Percentiles rank a stretch among this genome's conserved stretches.
phyloP scores from a whole-genome alignment of 92 coral and sea anemone genomes.

The Anthopleura xanthogrammica region DNA sequence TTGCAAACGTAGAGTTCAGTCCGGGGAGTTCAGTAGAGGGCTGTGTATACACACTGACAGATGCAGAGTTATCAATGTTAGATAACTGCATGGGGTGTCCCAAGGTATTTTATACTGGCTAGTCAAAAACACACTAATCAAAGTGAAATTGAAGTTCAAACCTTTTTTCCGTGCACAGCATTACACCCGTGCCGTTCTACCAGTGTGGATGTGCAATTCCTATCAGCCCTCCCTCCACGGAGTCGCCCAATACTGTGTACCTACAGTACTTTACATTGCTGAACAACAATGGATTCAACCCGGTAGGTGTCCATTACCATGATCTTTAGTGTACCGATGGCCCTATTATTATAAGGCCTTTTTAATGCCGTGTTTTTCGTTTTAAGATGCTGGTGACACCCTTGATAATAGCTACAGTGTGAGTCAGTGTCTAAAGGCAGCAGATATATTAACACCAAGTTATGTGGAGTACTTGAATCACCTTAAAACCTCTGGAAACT shows the following conservation, averaged over 20 bases:
- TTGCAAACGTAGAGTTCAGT: constrained; percentile 68
- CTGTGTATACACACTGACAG: constrained; percentile 72
- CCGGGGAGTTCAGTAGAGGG: constrained; percentile 84
- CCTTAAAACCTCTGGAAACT: background rate
- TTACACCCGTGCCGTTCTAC: constrained; percentile 74
- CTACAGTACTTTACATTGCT: constrained; percentile 84
- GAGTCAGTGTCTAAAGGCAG: constrained; percentile 71
- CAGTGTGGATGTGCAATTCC: constrained; percentile 86
- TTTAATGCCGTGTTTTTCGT: background rate
- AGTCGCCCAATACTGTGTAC: constrained; percentile 91
- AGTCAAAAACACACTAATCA: background rate
- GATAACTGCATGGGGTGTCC: constrained; percentile 93
- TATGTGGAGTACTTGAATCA: constrained; percentile 52
- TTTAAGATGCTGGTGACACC: constrained; percentile 10
- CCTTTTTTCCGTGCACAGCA: constrained; percentile 37
- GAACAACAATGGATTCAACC: constrained; percentile 74
- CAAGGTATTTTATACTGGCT: constrained; percentile 46
- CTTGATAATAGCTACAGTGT: constrained; percentile 80
- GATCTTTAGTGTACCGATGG: background rate
- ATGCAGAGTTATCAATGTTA: constrained; percentile 68
- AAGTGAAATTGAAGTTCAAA: background rate
- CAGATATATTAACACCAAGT: constrained; percentile 80
- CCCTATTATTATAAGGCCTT: background rate
- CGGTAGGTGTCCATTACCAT: constrained; percentile 36
- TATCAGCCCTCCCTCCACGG: constrained; percentile 70